Evolutionary conservation across 37 sponge, comb jelly and placozoan genomes (phyloP), one percentile per base, ranked within the genome.

Genomic region (Oopsacas minuta): DNA sequence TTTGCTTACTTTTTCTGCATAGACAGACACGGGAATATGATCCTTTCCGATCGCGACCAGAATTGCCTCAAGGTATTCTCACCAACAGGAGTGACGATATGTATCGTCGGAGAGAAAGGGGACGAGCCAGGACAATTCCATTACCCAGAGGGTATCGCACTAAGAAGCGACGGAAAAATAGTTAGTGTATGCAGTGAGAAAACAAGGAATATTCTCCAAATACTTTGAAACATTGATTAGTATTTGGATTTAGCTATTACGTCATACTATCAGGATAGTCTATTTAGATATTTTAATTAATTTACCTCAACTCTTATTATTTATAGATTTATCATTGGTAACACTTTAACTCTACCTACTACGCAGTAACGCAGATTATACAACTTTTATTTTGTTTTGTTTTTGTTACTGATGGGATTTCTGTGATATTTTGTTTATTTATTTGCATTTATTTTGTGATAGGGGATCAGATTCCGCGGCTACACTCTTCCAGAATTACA

Each of bases 401-500:
- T 42, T 8, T 42, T 42, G 15, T 42, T 42, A 42, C 15, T 42
- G 49, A 42, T 42, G 15, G 49, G 49, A n/a, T n/a, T n/a, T n/a
- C n/a, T n/a, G n/a, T n/a, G n/a, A n/a, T n/a, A n/a, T 46, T 46
- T 46, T 46, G 51, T 46, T 46, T 46, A 46, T 17, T 46, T 46
- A 22, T 46, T 22, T 17, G 75, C 8, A 34, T 39, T 52, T 36
- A 28, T 23, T 36, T 46, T 36, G 0, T 37, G 10, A 38, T 75
- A 90, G 89, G 99, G 99, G 0, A 97, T 97, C 52, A 83, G 95
- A 0, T 97, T 97, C 88, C 51, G 99, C 34, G 99, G 99, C 12
- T 97, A 97, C 89, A 91, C 87, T 81, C 93, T 97, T 75, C 95
- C 99, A 3, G 95, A 97, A 84, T 93, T 93, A 34, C 95, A 97